These are phyloP conservation scores for Drosophila sp. DNA, from an alignment of 1,140 invertebrate species.

Conservation along the genomic window DNA sequence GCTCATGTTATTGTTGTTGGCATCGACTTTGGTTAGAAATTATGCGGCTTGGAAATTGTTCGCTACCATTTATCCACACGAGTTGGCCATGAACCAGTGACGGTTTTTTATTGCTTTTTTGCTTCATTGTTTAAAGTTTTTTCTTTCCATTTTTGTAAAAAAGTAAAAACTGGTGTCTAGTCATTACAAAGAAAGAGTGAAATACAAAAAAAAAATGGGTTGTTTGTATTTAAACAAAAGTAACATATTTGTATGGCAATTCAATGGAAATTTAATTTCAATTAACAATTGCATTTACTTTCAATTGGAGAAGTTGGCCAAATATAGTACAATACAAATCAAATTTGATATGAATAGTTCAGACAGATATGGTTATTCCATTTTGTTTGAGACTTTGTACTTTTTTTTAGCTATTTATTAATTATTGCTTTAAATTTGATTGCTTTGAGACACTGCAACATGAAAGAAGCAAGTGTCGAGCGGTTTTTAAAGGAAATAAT, in stretches of 20 bases:
- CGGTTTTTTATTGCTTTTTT: slow-evolving; percentile 36
- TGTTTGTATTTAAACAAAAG: slow-evolving; percentile 3
- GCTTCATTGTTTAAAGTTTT: slow-evolving; percentile 25
- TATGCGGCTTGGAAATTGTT: slow-evolving; percentile 57
- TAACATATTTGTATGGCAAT: slow-evolving; percentile 7
- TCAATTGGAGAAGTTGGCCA: not conserved
- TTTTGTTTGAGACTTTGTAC: not conserved
- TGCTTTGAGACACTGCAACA: no score
- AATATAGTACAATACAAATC: not conserved
- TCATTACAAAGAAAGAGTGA: slow-evolving; percentile 38
- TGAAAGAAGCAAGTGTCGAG: no score
- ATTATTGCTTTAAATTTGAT: not conserved
- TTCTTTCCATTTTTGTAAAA: slow-evolving; percentile 17
- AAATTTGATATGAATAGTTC: not conserved
- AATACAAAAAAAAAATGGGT: slow-evolving; percentile 4
- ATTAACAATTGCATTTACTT: not conserved
- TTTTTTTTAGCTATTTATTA: not conserved
- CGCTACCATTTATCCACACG: slow-evolving; percentile 69
- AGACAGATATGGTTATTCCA: not conserved
- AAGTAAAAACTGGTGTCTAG: slow-evolving; percentile 35
- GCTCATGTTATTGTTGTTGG: slow-evolving; percentile 25
- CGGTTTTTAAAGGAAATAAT: no score
- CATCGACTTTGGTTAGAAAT: slow-evolving; percentile 47
- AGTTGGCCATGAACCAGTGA: slow-evolving; percentile 77
- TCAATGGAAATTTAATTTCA: slow-evolving; percentile 8